Percentiles rank a stretch among this genome's conserved stretches.
Evolutionary conservation across 2,888 invertebrate genomes (phyloP).

Genomic region (Macaria notata): DNA sequence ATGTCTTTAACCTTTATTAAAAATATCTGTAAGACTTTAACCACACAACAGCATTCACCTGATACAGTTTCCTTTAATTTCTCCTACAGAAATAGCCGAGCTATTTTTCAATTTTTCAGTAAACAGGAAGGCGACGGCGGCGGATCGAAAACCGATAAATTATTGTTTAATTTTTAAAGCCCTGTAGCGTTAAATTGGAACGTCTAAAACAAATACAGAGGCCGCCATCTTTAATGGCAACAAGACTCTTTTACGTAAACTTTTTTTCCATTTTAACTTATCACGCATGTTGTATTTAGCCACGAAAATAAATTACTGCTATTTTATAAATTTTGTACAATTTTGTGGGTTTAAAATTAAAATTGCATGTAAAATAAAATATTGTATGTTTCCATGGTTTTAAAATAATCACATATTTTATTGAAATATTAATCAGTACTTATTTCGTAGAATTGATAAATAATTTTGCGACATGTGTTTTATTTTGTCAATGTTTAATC

Average conservation of each 20-base stretch:
- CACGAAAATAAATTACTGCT: too few relatives aligned
- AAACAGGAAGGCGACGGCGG: constrained; percentile 7
- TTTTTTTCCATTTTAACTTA: neutral
- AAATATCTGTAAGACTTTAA: too few relatives aligned
- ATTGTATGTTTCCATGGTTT: too few relatives aligned
- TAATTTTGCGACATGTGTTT: too few relatives aligned
- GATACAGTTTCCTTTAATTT: constrained; percentile 1
- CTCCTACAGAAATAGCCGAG: neutral
- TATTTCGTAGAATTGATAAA: too few relatives aligned
- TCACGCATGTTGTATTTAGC: too few relatives aligned
- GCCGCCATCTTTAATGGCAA: constrained; percentile 43
- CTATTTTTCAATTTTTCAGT: constrained; percentile 9
- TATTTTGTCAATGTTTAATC: too few relatives aligned
- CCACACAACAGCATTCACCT: neutral
- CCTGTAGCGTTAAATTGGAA: constrained; percentile 51
- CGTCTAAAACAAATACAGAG: constrained; percentile 37
- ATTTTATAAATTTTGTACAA: too few relatives aligned
- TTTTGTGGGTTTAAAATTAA: too few relatives aligned
- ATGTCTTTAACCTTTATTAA: neutral
- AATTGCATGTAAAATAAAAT: too few relatives aligned
- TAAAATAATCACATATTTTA: too few relatives aligned
- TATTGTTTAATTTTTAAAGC: constrained; percentile 48
- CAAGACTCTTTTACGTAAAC: constrained; percentile 7
- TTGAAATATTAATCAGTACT: too few relatives aligned
- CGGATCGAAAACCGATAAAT: constrained; percentile 26